Evolutionary conservation across 2,888 invertebrate genomes (phyloP).

Genomic region (Gibbula magus): DNA sequence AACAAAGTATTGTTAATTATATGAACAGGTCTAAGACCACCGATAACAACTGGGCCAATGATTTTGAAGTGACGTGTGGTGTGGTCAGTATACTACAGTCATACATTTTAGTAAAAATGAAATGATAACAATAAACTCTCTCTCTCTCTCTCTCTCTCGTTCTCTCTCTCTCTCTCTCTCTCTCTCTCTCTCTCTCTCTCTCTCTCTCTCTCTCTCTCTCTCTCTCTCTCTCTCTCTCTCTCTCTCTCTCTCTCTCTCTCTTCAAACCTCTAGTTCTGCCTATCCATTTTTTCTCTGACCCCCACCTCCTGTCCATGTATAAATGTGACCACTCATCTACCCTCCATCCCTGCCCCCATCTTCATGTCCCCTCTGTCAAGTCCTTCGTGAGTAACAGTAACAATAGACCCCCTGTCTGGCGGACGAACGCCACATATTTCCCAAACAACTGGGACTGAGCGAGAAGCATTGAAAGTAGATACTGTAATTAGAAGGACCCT

Average conservation of each 20-base stretch:
- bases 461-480: not conserved
- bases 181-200: not conserved
- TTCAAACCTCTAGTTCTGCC: no score
- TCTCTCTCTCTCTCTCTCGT: not conserved
- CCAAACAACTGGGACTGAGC: not conserved
- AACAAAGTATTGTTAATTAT: no score
- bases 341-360: not conserved
- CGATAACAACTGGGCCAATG: not conserved
- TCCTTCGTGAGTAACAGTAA: not conserved
- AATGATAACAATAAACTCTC: no score
- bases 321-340: not conserved
- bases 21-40: not conserved
- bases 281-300: not conserved
- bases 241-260: not conserved
- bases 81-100: no score
- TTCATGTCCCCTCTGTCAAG: not conserved
- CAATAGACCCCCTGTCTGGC: not conserved
- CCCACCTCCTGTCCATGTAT: not conserved
- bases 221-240: not conserved
- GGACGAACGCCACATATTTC: not conserved
- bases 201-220: not conserved
- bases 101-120: no score
- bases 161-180: not conserved
- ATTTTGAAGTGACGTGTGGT: no score
- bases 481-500: not conserved